These are phyloP conservation scores for Chelon labrosus DNA, from an alignment of 2,797 vertebrate species.

Conservation along the genomic window DNA sequence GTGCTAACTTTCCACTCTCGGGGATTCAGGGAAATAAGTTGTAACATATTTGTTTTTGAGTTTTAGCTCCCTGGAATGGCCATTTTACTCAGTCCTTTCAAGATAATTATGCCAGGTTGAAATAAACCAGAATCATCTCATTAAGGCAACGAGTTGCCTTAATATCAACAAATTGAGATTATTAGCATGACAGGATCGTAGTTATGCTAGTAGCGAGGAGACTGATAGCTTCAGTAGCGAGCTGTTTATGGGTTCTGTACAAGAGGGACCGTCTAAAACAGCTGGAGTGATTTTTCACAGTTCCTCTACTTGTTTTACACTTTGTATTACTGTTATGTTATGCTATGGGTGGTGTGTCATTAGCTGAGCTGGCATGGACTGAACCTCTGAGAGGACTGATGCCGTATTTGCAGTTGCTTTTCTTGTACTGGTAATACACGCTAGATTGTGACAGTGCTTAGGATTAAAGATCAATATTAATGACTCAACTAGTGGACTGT, in stretches of 20 bases:
- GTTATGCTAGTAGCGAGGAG: neutral
- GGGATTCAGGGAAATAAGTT: neutral
- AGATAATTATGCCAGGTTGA: neutral
- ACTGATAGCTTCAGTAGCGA: neutral
- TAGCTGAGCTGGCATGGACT: neutral
- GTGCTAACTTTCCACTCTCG: neutral
- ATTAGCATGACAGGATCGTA: neutral
- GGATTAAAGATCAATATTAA: neutral
- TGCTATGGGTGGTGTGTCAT: neutral
- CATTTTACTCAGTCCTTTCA: neutral
- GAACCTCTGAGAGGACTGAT: neutral
- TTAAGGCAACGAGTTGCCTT: constrained; percentile 9
- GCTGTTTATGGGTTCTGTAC: neutral
- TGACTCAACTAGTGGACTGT: neutral
- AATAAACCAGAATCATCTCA: neutral
- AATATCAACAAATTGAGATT: constrained; percentile 1
- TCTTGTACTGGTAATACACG: too few relatives aligned
- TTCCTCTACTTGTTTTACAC: neutral
- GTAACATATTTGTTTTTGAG: too few relatives aligned
- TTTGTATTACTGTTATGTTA: neutral
- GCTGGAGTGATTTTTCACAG: neutral
- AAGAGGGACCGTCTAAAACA: neutral
- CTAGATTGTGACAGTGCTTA: neutral
- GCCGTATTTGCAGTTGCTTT: too few relatives aligned
- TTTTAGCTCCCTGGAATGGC: too few relatives aligned